Evolutionary conservation across 2,113 vertebrate species (phyloP), one percentile per base, ranked within the genome.

Genomic region (Genyomyrus donnyi): DNA sequence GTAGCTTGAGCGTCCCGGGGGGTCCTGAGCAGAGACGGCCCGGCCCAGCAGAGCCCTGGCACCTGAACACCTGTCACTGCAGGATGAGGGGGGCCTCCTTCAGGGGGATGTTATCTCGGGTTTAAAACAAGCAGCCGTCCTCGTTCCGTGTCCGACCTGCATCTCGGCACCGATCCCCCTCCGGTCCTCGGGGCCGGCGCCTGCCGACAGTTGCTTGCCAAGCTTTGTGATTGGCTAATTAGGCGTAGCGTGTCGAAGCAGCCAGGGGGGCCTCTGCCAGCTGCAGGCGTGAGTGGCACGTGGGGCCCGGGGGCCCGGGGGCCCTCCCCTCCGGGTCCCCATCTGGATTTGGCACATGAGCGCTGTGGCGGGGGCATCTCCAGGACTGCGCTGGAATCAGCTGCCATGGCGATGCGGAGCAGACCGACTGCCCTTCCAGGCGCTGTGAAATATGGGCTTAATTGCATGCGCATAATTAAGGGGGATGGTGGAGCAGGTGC

Each of bases 401-500:
- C 35, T 58, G 62, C 83, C 50, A 77, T 56, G 15, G 35, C 1
- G 53, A 53, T 90, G 52, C n/a, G 87, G 86, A 83, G 88, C 87
- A 58, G 56, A n/a, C 49, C 13, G 74, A 58, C 85, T 88, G 85
- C 80, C 85, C 77, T 27, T 39, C 27, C 85, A 46, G 90, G 42
- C 31, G 39, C 49, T 49, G 74, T 90, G 77, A 77, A 88, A 80
- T 88, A 88, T 58, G 31, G 87, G 83, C 52, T 88, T 90, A 88
- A 90, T 90, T 86, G 74, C 15, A 74, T 52, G 58, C n/a, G 50
- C 85, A 87, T 90, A 77, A 90, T 53, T 90, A 88, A 88, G 86
- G 56, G 13, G 24, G 15, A 53, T 0, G 15, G 70, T 62, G 52
- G 9, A 50, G 52, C 35, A 83, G 27, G 10, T 31, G 66, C 66